phyloP scores from a whole-genome alignment of 2,888 invertebrate species.

The Coelinius sp. region DNA sequence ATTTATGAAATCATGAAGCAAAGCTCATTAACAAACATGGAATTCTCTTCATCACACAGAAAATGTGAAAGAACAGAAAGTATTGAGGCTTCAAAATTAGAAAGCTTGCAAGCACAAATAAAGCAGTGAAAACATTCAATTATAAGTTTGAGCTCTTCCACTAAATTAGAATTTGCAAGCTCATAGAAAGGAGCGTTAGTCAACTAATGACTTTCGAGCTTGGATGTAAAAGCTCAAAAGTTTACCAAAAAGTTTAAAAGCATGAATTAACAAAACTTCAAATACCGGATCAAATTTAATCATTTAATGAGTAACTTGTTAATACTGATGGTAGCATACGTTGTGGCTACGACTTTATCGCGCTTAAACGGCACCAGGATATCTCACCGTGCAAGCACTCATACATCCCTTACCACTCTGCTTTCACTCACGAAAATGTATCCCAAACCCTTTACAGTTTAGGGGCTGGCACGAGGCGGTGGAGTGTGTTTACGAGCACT shows the following conservation, averaged over 20 bases:
- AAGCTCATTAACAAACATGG: no score
- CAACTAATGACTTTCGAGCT: neutral
- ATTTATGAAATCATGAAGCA: no score
- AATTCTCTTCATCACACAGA: no score
- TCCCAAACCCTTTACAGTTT: constrained; percentile 20
- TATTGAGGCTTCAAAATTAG: no score
- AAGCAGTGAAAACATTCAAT: no score
- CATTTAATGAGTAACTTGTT: constrained; percentile 42
- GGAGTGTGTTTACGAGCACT: constrained; percentile 60
- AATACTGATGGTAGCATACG: constrained; percentile 21
- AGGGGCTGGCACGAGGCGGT: constrained; percentile 41
- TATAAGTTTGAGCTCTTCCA: neutral
- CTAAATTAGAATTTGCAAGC: neutral
- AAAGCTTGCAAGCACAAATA: no score
- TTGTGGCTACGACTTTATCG: constrained; percentile 47
- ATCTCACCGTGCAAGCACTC: constrained; percentile 35
- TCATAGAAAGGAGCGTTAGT: neutral
- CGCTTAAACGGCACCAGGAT: constrained; percentile 47
- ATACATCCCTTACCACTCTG: neutral
- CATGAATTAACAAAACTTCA: neutral
- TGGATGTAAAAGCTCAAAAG: neutral
- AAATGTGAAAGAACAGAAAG: no score
- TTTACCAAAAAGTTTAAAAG: neutral
- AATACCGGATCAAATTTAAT: no score
- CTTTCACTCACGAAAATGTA: constrained; percentile 31